phyloP scores from a whole-genome alignment of 2,888 invertebrate species.

The Tenthredo mesomela region DNA sequence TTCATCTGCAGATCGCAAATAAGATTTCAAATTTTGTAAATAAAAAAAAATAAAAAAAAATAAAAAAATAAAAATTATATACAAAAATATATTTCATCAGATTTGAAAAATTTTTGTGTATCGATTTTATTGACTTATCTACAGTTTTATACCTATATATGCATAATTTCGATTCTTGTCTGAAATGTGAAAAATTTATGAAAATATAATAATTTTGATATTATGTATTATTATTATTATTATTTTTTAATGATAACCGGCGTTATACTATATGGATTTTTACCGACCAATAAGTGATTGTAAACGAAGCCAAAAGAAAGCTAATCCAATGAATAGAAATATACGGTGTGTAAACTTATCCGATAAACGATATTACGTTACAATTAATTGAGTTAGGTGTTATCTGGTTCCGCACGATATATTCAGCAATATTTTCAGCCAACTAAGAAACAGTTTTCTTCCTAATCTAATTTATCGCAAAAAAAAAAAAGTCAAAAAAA shows the following conservation, averaged over 20 bases:
- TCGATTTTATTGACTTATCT: background rate
- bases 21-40: background rate
- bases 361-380: conserved; percentile 70
- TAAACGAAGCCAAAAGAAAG: conserved; percentile 66
- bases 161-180: too few relatives aligned
- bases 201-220: background rate
- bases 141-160: background rate
- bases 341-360: conserved; percentile 66
- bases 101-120: background rate
- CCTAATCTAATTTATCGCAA: background rate
- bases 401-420: conserved; percentile 35
- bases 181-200: too few relatives aligned
- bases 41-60: background rate
- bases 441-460: background rate
- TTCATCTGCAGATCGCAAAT: background rate
- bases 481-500: background rate
- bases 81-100: background rate
- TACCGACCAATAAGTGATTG: conserved; percentile 49
- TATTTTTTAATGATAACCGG: background rate
- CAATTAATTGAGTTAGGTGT: conserved; percentile 69
- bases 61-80: too few relatives aligned
- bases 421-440: conserved; percentile 8
- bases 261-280: background rate
- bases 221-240: background rate
- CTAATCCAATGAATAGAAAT: conserved; percentile 73